These are phyloP conservation scores for Chrysolina haemoptera DNA, from an alignment of 2,888 invertebrate species.

Conservation along the genomic window DNA sequence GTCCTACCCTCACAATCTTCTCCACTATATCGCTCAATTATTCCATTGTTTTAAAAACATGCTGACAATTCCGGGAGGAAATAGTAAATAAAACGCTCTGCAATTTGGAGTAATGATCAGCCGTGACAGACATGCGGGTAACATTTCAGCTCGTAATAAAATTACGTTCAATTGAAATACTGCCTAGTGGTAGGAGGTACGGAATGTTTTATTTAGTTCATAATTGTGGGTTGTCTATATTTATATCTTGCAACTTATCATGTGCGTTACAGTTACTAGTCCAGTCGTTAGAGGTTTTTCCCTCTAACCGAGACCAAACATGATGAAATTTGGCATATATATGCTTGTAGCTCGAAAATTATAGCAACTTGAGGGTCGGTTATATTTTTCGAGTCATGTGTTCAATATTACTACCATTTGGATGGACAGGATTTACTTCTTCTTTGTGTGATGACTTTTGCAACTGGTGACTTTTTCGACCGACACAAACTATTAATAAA, in stretches of 20 bases:
- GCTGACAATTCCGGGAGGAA: conserved; percentile 21
- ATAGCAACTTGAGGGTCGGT: too few relatives aligned
- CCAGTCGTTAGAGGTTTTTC: too few relatives aligned
- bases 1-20: conserved; percentile 2
- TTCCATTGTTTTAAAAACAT: conserved; percentile 7
- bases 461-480: too few relatives aligned
- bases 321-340: too few relatives aligned
- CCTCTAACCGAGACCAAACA: too few relatives aligned
- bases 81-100: conserved; percentile 23
- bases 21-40: not conserved
- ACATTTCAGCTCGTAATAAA: conserved; percentile 36
- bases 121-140: conserved; percentile 42
- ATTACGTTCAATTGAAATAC: conserved; percentile 30
- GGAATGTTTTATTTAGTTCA: conserved; percentile 10
- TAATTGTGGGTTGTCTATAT: conserved; percentile 7
- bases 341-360: too few relatives aligned
- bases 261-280: not conserved
- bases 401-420: too few relatives aligned
- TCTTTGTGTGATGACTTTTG: too few relatives aligned
- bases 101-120: conserved; percentile 27
- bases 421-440: too few relatives aligned
- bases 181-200: conserved; percentile 5
- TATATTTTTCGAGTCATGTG: too few relatives aligned
- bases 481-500: too few relatives aligned
- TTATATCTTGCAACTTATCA: not conserved